These are phyloP conservation scores for Mesoligia furuncula DNA, from an alignment of 2,888 invertebrate genomes.

Conservation along the genomic window DNA sequence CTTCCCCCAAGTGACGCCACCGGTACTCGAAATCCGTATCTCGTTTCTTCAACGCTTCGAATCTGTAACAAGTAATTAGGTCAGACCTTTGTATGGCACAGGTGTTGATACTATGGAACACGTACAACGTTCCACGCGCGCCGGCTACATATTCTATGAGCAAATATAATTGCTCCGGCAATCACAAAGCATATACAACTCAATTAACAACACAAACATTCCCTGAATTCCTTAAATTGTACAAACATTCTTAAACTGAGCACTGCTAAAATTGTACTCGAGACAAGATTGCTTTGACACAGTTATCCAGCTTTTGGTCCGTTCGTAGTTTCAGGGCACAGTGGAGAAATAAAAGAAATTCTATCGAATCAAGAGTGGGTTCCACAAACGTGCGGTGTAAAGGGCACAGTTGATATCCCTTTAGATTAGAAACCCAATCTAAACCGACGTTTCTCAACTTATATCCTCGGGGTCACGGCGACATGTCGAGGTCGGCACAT, in stretches of 20 bases:
- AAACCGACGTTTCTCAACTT: slow-evolving; percentile 69
- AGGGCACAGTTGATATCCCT: slow-evolving; percentile 71
- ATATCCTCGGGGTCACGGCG: slow-evolving; percentile 66
- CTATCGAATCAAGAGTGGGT: slow-evolving; percentile 62
- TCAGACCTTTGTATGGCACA: slow-evolving; percentile 43
- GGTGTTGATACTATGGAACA: slow-evolving; percentile 52
- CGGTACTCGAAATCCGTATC: slow-evolving; percentile 95
- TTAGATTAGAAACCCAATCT: slow-evolving; percentile 76
- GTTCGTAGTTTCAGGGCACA: slow-evolving; percentile 37
- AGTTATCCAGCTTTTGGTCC: slow-evolving; percentile 54
- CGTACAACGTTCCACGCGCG: slow-evolving; percentile 32
- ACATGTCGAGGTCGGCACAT: slow-evolving; percentile 60
- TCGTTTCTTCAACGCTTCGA: slow-evolving; percentile 94
- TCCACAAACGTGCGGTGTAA: slow-evolving; percentile 69
- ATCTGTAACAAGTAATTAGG: slow-evolving; percentile 87
- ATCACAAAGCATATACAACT: slow-evolving; percentile 58
- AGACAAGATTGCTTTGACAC: slow-evolving; percentile 62
- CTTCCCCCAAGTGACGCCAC: slow-evolving; percentile 95
- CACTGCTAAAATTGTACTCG: slow-evolving; percentile 40
- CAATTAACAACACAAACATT: slow-evolving; percentile 63
- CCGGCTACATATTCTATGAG: slow-evolving; percentile 31
- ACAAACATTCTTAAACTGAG: slow-evolving; percentile 37
- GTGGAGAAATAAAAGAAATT: slow-evolving; percentile 66
- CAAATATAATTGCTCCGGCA: slow-evolving; percentile 45
- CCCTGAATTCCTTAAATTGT: slow-evolving; percentile 55